These are phyloP conservation scores for Callyntrura sp. DNA, from an alignment of 2,888 invertebrate species.

Conservation along the genomic window DNA sequence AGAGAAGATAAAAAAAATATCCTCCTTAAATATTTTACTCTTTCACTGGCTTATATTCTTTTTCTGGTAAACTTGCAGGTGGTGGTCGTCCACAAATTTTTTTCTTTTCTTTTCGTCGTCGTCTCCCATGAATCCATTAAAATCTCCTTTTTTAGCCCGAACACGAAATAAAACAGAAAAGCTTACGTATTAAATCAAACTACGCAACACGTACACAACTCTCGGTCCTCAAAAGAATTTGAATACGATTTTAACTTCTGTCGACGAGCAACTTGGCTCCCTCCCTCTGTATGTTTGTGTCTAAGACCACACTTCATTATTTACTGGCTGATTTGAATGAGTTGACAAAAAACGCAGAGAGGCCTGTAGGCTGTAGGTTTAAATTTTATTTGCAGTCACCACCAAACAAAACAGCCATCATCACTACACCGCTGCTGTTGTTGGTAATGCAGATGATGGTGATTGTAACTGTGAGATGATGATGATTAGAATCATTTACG, in stretches of 20 bases:
- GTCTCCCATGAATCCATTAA: constrained; percentile 39
- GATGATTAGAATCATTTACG: constrained; percentile 47
- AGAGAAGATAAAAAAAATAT: background rate
- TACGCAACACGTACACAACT: background rate
- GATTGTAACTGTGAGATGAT: constrained; percentile 4
- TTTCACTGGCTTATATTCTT: background rate
- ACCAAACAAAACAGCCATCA: background rate
- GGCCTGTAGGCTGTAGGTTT: too few relatives aligned
- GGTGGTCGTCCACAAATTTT: constrained; percentile 34
- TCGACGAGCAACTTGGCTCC: background rate
- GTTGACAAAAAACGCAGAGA: constrained; percentile 40
- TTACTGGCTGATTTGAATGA: constrained; percentile 35
- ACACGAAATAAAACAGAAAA: constrained; percentile 40
- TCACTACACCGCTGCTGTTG: background rate
- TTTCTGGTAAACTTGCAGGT: background rate
- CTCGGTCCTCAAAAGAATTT: background rate
- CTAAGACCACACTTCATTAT: constrained; percentile 23
- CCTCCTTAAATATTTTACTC: background rate
- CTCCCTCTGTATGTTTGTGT: background rate
- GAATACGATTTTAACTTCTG: background rate
- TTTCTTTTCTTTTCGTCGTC: background rate
- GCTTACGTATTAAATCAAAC: constrained; percentile 5
- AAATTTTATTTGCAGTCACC: constrained; percentile 34
- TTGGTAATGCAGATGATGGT: background rate
- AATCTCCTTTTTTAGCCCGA: constrained; percentile 45